Evolutionary conservation across 2,113 vertebrate genomes (phyloP).

Genomic region (Tamias sibiricus): DNA sequence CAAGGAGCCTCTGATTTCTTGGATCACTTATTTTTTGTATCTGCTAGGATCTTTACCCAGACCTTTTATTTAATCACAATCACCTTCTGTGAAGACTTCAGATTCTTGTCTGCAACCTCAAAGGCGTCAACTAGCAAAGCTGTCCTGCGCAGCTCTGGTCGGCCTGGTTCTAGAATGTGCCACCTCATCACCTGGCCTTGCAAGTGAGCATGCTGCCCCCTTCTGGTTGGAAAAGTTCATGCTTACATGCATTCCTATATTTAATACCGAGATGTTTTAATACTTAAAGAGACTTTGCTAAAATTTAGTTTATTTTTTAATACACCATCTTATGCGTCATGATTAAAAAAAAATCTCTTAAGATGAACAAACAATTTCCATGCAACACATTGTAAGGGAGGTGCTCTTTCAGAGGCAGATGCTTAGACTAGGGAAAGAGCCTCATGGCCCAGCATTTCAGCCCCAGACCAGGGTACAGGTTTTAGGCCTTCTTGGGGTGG

Average conservation of each 20-base stretch:
- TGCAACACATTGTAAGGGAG: neutral
- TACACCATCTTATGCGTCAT: neutral
- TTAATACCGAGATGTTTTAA: neutral
- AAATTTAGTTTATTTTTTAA: neutral
- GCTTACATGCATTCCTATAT: neutral
- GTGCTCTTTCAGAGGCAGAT: neutral
- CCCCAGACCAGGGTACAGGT: neutral
- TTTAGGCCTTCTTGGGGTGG: slow-evolving; percentile 50
- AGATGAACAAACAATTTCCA: neutral
- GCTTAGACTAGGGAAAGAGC: neutral
- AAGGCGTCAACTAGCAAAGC: neutral
- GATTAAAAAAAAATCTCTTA: slow-evolving; percentile 23
- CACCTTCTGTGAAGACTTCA: neutral
- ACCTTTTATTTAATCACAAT: neutral
- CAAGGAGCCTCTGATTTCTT: neutral
- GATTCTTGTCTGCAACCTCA: neutral
- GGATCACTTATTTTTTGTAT: neutral
- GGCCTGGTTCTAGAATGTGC: neutral
- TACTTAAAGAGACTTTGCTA: neutral
- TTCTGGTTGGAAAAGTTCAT: neutral
- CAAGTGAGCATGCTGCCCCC: neutral
- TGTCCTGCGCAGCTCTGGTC: neutral
- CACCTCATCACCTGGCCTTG: neutral
- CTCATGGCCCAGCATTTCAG: neutral
- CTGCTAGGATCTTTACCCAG: too few relatives aligned